Percentiles rank a stretch among this genome's conserved stretches.
These are phyloP conservation scores for Lathronympha strigana DNA, from an alignment of 2,888 invertebrate genomes.

Conservation along the genomic window DNA sequence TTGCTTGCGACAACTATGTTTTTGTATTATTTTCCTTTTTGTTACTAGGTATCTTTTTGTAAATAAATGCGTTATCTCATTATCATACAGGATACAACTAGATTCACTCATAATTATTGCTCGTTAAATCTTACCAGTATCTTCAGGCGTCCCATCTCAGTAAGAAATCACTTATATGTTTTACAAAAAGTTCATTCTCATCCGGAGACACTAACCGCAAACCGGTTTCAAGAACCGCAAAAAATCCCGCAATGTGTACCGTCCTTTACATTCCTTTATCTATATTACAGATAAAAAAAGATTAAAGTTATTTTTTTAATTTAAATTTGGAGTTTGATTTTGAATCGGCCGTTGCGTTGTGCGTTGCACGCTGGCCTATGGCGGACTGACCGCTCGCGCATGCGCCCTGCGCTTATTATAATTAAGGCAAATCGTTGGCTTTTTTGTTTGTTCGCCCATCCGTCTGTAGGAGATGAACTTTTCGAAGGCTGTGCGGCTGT, in stretches of 20 bases:
- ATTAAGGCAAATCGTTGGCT: slow-evolving; percentile 70
- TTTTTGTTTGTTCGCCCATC: slow-evolving; percentile 74
- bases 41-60: too few relatives aligned
- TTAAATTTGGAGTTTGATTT: slow-evolving; percentile 47
- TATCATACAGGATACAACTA: too few relatives aligned
- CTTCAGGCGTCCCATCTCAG: slow-evolving; percentile 54
- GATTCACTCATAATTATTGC: too few relatives aligned
- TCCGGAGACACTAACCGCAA: slow-evolving; percentile 59
- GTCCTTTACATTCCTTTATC: slow-evolving; percentile 49
- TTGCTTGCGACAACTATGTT: too few relatives aligned
- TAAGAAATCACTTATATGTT: slow-evolving; percentile 25
- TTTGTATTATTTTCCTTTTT: too few relatives aligned
- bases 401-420: slow-evolving; percentile 75
- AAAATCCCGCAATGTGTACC: slow-evolving; percentile 43
- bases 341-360: slow-evolving; percentile 46
- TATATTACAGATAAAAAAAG: slow-evolving; percentile 35
- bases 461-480: slow-evolving; percentile 48
- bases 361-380: slow-evolving; percentile 59
- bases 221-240: slow-evolving; percentile 53
- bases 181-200: slow-evolving; percentile 60
- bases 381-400: slow-evolving; percentile 65
- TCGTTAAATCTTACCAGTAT: slow-evolving; percentile 56
- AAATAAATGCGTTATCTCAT: too few relatives aligned
- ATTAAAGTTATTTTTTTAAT: slow-evolving; percentile 44
- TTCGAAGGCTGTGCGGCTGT: slow-evolving; percentile 61